These are phyloP conservation scores for Phalacrocorax brasilianus DNA, from an alignment of 2,113 vertebrate species.

Conservation along the genomic window DNA sequence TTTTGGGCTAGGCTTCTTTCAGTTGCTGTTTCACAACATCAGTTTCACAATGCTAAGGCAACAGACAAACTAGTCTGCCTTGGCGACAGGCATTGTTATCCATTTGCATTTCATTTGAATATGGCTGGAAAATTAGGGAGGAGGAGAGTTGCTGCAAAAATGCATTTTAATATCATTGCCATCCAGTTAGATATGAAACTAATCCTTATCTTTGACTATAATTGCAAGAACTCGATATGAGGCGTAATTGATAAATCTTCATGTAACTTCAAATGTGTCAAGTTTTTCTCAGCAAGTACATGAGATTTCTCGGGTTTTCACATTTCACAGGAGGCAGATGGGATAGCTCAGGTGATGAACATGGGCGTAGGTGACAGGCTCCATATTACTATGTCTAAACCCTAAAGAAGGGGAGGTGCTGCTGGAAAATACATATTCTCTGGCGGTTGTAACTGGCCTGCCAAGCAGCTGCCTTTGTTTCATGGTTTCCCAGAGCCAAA, in stretches of 20 bases:
- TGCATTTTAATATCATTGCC: not conserved
- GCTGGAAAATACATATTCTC: not conserved
- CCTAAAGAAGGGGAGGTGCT: not conserved
- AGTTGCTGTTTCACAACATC: constrained; percentile 26
- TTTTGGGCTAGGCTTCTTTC: not conserved
- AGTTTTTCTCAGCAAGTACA: not conserved
- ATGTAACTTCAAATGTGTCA: not conserved
- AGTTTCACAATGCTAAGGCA: constrained; percentile 24
- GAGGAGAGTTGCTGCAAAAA: not conserved
- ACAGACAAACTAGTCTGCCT: not conserved
- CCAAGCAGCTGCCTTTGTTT: not conserved
- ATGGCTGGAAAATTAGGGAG: not conserved
- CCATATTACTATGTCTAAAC: not conserved
- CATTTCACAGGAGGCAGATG: fast-evolving
- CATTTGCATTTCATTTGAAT: not conserved
- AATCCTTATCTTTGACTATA: not conserved
- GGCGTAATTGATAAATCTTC: not conserved
- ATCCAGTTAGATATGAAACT: not conserved
- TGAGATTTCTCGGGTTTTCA: not conserved
- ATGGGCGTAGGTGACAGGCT: not conserved
- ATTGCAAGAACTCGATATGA: not conserved
- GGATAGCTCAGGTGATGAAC: not conserved
- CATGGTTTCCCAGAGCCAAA: not conserved
- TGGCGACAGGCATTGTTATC: not conserved
- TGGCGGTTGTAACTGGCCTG: not conserved